Evolutionary conservation across 2,113 vertebrate genomes (phyloP).

Genomic region (Caranx ignobilis): DNA sequence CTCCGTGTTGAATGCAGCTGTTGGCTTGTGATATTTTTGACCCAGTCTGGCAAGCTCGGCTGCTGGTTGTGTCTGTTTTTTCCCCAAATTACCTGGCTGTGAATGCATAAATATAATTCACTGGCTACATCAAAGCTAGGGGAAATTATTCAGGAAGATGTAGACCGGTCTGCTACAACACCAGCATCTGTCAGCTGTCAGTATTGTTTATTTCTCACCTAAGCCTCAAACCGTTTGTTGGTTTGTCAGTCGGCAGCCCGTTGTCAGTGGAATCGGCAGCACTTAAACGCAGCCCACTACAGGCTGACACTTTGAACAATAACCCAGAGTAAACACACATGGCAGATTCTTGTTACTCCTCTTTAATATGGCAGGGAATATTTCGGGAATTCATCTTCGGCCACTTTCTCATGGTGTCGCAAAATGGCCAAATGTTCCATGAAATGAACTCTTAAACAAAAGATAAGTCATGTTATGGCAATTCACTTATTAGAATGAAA

Average conservation of each 20-base stretch:
- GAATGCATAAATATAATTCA: constrained; percentile 63
- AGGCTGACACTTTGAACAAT: constrained; percentile 63
- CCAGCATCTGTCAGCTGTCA: constrained; percentile 79
- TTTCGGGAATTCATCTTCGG: constrained; percentile 51
- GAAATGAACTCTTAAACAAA: constrained; percentile 73
- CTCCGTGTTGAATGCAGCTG: constrained; percentile 46
- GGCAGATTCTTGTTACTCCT: constrained; percentile 55
- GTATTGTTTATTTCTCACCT: constrained; percentile 76
- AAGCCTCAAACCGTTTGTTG: constrained; percentile 71
- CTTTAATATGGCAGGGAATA: constrained; percentile 43
- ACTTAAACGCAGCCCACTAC: constrained; percentile 62
- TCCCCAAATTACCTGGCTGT: constrained; percentile 60
- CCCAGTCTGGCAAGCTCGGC: constrained; percentile 38
- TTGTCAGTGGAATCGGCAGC: constrained; percentile 41
- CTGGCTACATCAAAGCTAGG: constrained; percentile 62
- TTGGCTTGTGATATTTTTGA: constrained; percentile 44
- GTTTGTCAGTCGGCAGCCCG: constrained; percentile 63
- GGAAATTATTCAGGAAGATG: constrained; percentile 70
- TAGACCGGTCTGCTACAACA: constrained; percentile 51
- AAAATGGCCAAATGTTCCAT: constrained; percentile 63
- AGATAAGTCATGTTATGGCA: constrained; percentile 57
- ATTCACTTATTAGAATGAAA: constrained; percentile 39
- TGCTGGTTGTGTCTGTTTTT: constrained; percentile 43
- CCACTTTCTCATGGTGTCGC: constrained; percentile 39
- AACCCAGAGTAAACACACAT: constrained; percentile 60